Evolutionary conservation across 1,140 invertebrate species (phyloP).

Genomic region (Procambarus virginalis): DNA sequence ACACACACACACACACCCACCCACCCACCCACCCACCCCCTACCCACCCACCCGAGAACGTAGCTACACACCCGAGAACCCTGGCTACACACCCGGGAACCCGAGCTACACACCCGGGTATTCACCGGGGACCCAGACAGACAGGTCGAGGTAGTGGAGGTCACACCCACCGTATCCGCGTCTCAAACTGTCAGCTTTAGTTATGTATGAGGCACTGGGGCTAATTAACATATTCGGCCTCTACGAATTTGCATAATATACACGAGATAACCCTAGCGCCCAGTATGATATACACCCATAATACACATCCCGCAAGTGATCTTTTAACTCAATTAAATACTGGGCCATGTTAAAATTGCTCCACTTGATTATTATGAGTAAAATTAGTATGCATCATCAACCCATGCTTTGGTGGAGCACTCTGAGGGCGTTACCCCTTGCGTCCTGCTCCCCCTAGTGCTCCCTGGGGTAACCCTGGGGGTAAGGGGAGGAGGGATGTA

Average conservation of each 20-base stretch:
- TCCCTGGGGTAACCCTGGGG: too few relatives aligned
- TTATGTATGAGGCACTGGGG: not conserved
- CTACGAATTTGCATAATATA: slow-evolving; percentile 2
- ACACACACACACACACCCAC: too few relatives aligned
- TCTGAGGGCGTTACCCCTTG: not conserved
- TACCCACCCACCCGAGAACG: too few relatives aligned
- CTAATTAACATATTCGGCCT: slow-evolving; percentile 2
- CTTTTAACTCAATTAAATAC: not conserved
- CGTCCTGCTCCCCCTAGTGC: too few relatives aligned
- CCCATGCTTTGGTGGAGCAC: not conserved
- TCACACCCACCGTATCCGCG: not conserved
- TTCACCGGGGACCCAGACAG: not conserved
- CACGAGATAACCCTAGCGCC: not conserved
- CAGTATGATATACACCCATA: not conserved
- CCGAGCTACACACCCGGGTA: too few relatives aligned
- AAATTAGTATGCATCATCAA: slow-evolving; percentile 4
- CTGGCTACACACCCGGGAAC: too few relatives aligned
- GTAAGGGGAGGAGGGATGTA: too few relatives aligned
- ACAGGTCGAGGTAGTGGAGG: not conserved
- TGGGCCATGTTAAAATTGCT: not conserved
- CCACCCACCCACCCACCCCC: too few relatives aligned
- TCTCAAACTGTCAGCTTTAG: not conserved
- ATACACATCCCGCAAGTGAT: not conserved
- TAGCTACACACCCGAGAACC: too few relatives aligned
- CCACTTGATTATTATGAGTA: not conserved